phyloP scores from a whole-genome alignment of 2,888 invertebrate genomes.

The Erynnis tages region DNA sequence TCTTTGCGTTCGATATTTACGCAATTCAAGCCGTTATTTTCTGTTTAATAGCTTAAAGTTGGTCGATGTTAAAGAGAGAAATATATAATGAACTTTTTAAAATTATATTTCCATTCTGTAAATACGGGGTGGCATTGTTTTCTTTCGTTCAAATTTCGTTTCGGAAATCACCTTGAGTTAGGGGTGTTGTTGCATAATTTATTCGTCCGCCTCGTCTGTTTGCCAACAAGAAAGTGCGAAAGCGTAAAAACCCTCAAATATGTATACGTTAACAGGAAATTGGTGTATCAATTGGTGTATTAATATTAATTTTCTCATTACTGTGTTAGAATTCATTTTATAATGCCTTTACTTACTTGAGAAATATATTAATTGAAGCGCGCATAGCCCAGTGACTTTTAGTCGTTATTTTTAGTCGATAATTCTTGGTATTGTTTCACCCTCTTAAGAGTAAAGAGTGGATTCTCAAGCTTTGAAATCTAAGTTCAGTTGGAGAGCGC shows the following conservation, averaged over 20 bases:
- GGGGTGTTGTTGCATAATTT: slow-evolving; percentile 27
- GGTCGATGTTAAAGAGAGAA: too few relatives aligned
- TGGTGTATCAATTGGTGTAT: slow-evolving; percentile 9
- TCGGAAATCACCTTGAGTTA: slow-evolving; percentile 26
- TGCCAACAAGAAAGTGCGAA: slow-evolving; percentile 15
- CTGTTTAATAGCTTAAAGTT: neutral
- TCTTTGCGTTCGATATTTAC: neutral
- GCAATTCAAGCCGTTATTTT: neutral
- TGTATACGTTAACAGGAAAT: slow-evolving; percentile 9
- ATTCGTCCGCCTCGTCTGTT: slow-evolving; percentile 17
- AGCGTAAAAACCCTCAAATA: slow-evolving; percentile 20
- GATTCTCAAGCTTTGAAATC: too few relatives aligned
- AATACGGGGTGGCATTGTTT: slow-evolving; percentile 18
- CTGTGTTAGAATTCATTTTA: too few relatives aligned
- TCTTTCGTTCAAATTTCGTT: slow-evolving; percentile 32
- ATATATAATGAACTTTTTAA: too few relatives aligned
- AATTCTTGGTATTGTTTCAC: too few relatives aligned
- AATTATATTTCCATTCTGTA: neutral
- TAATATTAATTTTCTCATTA: neutral
- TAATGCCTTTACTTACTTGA: too few relatives aligned
- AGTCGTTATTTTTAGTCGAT: too few relatives aligned
- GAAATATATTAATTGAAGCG: too few relatives aligned
- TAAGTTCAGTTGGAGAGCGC: too few relatives aligned
- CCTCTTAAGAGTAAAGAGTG: too few relatives aligned
- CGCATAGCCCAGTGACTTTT: too few relatives aligned